These are phyloP conservation scores for Clanis bilineata DNA, from an alignment of 2,888 invertebrate genomes.

Conservation along the genomic window DNA sequence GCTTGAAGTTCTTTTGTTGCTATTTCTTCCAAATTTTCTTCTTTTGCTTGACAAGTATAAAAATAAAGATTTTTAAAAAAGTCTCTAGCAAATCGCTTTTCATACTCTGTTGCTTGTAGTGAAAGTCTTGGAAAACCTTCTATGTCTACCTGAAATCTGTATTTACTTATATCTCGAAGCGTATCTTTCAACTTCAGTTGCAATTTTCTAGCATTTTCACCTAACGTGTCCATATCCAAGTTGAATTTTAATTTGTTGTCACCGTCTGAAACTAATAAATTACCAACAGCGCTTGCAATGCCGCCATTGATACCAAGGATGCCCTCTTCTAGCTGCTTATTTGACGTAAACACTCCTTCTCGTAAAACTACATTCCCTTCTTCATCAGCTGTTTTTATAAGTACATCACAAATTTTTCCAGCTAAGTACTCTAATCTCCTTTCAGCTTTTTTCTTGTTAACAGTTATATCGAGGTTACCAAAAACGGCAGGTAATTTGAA, in stretches of 20 bases:
- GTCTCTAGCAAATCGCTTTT: not conserved
- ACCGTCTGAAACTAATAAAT: not conserved
- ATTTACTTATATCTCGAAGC: constrained; percentile 15
- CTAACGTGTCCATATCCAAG: not conserved
- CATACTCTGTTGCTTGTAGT: constrained; percentile 10
- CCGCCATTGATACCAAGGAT: constrained; percentile 4
- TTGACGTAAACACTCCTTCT: not conserved
- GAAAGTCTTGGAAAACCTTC: constrained; percentile 22
- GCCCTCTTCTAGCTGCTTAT: not conserved
- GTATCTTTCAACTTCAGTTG: not conserved
- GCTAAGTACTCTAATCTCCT: constrained; percentile 9
- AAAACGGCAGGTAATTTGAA: constrained; percentile 26
- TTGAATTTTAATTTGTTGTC: constrained; percentile 7
- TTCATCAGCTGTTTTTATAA: not conserved
- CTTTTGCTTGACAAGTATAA: constrained; percentile 10
- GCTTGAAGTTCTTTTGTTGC: constrained; percentile 6
- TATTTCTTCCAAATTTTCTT: not conserved
- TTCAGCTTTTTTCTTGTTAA: constrained; percentile 18
- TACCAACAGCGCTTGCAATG: constrained; percentile 4
- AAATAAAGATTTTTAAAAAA: constrained; percentile 4
- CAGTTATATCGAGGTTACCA: constrained; percentile 27
- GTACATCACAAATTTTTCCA: not conserved
- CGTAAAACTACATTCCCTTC: not conserved
- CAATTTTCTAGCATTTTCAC: not conserved
- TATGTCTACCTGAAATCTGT: constrained; percentile 17